phyloP scores from a whole-genome alignment of 2,113 vertebrate genomes.

The Engraulis encrasicolus region DNA sequence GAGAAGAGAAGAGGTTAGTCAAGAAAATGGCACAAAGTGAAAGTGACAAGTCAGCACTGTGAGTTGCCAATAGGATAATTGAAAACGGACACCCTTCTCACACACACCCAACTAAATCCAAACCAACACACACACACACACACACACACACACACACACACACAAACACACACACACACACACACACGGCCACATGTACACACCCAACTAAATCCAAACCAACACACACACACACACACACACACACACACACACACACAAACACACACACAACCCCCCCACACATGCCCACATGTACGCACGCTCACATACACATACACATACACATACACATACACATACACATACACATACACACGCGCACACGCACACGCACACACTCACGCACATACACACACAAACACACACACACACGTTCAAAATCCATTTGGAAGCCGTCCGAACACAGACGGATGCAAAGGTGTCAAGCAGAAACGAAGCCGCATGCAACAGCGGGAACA shows the following conservation, averaged over 20 bases:
- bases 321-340: not conserved
- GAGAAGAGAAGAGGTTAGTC: too few relatives aligned
- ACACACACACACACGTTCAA: not conserved
- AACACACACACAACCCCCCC: not conserved
- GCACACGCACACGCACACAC: too few relatives aligned
- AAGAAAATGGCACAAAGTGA: too few relatives aligned
- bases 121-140: not conserved
- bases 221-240: not conserved
- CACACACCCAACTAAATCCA: not conserved
- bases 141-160: not conserved
- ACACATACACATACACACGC: not conserved
- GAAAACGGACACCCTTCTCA: not conserved
- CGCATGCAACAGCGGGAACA: too few relatives aligned
- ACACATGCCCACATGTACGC: too few relatives aligned
- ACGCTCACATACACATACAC: too few relatives aligned
- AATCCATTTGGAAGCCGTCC: too few relatives aligned
- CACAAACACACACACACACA: not conserved
- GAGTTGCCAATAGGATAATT: not conserved
- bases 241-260: not conserved
- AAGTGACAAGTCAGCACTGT: not conserved
- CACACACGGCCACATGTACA: too few relatives aligned
- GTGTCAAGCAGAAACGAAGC: too few relatives aligned
- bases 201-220: not conserved
- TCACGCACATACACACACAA: not conserved
- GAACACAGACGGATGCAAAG: too few relatives aligned